A percentile compares a stretch with the other conserved stretches of the same genome.
Conservation (phyloP, 2,888 invertebrate genomes). For the Tiphia femorata region DNA sequence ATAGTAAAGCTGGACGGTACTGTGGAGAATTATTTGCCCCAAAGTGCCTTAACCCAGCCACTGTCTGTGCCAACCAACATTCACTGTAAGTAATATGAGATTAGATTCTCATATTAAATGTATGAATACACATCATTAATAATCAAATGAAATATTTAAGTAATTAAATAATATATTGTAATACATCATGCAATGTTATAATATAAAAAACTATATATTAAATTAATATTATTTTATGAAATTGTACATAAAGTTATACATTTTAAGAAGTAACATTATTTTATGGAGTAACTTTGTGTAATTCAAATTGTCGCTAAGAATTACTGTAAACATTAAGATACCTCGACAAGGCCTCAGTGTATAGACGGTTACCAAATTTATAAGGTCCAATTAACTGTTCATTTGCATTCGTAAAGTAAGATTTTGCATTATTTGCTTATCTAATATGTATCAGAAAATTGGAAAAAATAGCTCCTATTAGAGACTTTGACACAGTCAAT, state of each 20-base stretch:
- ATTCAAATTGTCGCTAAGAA: conserved; percentile 35
- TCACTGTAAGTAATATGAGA: conserved; percentile 52
- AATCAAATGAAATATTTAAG: conserved; percentile 58
- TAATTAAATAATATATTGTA: conserved; percentile 56
- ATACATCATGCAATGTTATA: conserved; percentile 49
- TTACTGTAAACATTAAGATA: conserved; percentile 22
- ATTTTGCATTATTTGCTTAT: conserved; percentile 24
- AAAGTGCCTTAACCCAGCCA: conserved; percentile 67
- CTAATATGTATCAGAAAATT: not conserved
- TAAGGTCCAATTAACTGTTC: conserved; percentile 43
- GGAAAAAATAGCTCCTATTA: conserved; percentile 17
- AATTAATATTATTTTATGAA: conserved; percentile 64
- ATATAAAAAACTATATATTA: conserved; percentile 47
- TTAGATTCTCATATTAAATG: conserved; percentile 49
- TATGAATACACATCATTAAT: conserved; percentile 53
- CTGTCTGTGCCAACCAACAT: conserved; percentile 64
- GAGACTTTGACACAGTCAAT: conserved; percentile 12
- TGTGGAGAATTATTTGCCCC: conserved; percentile 59
- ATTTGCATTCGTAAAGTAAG: conserved; percentile 31
- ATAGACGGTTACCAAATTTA: conserved; percentile 44
- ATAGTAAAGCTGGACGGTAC: conserved; percentile 59
- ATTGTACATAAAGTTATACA: conserved; percentile 63
- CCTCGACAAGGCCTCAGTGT: conserved; percentile 19
- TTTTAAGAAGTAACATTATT: conserved; percentile 51
- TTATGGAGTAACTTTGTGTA: conserved; percentile 54